Base-by-base conservation (phyloP, 2,113 vertebrate species). In the Periophthalmodon schlosseri region DNA sequence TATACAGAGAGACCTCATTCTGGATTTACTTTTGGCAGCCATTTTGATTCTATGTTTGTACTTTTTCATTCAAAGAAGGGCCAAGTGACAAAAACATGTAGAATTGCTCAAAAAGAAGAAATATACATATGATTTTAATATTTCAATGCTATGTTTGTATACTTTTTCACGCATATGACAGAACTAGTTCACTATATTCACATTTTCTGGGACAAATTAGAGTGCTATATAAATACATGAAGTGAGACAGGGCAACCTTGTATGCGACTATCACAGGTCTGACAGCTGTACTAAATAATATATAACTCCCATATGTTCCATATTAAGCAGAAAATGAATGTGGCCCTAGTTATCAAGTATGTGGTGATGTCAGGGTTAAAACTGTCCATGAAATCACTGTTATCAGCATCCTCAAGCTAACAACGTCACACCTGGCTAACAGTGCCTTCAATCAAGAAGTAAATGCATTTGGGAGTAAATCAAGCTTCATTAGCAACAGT, bases 201-300 rank as follows among this genome's bases (percentile, higher is more conserved):
- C 23, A 14, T 61, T 61, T 61, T 14, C 58, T 6, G 15, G 58
- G 58, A 63, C 60, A 34, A 63, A 33, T 34, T 9, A 5, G 14
- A 33, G 5, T 2, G 2, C 7, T 34, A 16, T 71, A 68, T 71
- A 68, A 74, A 56, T 21, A 65, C 52, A 46, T 5, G 0, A 72
- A 81, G 47, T 78, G 69, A 76, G 57, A 76, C 34, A 72, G n/a
- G 63, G 3, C 66, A 77, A 77, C 73, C 72, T 72, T 50, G 70
- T 75, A 8, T 39, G 36, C 36, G 9, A 39, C 36, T 8, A 36
- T 39, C 36, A 44, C 39, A 44, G 39, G 39, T 44, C 39, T 44
- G 49, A 52, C 49, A 52, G 49, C 49, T 52, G 49, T 1, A 52
- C 18, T 52, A 4, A 52, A 52, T 52, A 7, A 20, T 20, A 52